Evolutionary conservation across 1,140 invertebrate species (phyloP), one percentile per base, ranked within the genome.

Genomic region (Stegodyphus mimosarum): DNA sequence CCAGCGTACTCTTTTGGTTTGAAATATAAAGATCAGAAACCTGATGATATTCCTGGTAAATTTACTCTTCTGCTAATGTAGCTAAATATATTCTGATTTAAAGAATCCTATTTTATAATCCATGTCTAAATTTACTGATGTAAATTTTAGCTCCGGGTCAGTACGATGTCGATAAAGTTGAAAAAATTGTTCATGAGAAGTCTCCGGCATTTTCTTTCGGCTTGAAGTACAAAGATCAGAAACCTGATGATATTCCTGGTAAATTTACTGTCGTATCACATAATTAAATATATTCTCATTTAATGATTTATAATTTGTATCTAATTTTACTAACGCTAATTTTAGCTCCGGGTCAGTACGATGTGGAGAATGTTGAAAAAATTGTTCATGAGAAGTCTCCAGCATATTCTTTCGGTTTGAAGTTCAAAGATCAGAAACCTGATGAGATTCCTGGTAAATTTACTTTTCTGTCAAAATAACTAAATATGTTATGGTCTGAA

Each of bases 121-220:
- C 33, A 33, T 33, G 3, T 33, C 33, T 33, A 33, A 33, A 33
- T 33, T 3, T 33, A 33, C 33, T 33, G 33, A 33, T 1, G 3
- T 33, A 1, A 33, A 60, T 60, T 72, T 10, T 50, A 83, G 96
- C 87, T 93, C 96, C 69, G 93, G 96, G 78, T 93, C 95, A 91
- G 94, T 98, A 91, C 93, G 95, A 91, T 71, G 94, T 95, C 0
- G 93, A 95, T 88, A 94, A 94, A 83, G 93, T 93, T 3, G 93
- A 93, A 66, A 93, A 93, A 88, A 92, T 92, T 0, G 92, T 94
- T 5, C 91, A 92, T 94, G 86, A 63, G 33, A 53, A 67, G 52
- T 89, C 91, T 7, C 95, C 95, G n/a, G 92, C 93, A 87, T 96
- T 94, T 90, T 92, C 92, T 79, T 95, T 95, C 89, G 93, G 94